phyloP scores from a whole-genome alignment of 23 tunicate genomes.

The Ascidia mentula region DNA sequence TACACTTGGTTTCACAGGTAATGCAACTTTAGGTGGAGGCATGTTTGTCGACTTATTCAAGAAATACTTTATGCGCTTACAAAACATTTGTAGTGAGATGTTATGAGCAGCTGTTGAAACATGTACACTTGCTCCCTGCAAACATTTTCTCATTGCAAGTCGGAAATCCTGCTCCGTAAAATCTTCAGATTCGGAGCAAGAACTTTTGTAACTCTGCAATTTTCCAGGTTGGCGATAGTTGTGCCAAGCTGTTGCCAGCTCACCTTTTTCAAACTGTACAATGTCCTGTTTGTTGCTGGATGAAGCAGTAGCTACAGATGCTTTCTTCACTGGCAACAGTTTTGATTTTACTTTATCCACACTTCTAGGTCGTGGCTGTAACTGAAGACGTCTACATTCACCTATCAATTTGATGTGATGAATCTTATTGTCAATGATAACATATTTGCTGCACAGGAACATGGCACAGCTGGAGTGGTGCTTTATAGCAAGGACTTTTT shows the following conservation, averaged over 20 bases:
- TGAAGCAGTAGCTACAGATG: background rate
- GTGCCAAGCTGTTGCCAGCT: background rate
- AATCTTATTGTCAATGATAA: background rate
- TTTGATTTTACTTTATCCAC: background rate
- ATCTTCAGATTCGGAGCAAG: background rate
- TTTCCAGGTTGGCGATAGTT: background rate
- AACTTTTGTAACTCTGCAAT: background rate
- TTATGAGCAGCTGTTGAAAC: background rate
- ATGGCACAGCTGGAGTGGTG: conserved; percentile 41
- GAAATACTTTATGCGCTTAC: background rate
- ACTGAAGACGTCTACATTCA: conserved; percentile 2
- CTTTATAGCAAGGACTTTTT: conserved; percentile 1
- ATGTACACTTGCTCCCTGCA: background rate
- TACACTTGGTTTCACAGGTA: background rate
- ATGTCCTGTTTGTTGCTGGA: background rate
- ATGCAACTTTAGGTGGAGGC: background rate
- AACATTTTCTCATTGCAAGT: conserved; percentile 7
- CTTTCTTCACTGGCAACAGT: background rate
- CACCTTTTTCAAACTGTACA: background rate
- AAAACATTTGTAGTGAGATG: background rate
- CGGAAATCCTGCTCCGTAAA: background rate
- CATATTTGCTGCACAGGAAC: conserved; percentile 25
- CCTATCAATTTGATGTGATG: conserved; percentile 23
- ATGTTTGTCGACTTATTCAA: background rate
- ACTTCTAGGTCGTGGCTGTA: background rate